A percentile compares a stretch with the other conserved stretches of the same genome.
Conservation (phyloP, 2,113 vertebrate genomes). For the Litocranius walleri region DNA sequence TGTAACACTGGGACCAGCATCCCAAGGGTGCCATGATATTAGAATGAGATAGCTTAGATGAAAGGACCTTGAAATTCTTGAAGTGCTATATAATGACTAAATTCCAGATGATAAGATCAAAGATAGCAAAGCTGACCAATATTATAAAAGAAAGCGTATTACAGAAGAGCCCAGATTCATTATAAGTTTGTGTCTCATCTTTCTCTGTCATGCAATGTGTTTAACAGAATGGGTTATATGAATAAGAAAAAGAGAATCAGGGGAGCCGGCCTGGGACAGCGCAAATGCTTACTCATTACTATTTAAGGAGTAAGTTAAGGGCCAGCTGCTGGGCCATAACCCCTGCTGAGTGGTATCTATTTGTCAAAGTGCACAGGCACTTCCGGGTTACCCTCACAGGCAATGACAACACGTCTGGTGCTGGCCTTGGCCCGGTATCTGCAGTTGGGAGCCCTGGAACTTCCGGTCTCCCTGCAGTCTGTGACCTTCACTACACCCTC, state of each 20-base stretch:
- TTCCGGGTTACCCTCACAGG: conserved; percentile 51
- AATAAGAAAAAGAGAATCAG: background rate
- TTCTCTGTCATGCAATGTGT: background rate
- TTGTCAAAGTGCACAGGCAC: conserved; percentile 69
- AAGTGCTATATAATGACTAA: background rate
- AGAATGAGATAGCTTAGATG: background rate
- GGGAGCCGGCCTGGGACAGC: background rate
- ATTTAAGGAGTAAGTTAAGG: background rate
- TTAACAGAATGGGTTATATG: background rate
- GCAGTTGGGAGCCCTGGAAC: conserved; percentile 37
- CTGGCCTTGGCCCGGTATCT: conserved; percentile 27
- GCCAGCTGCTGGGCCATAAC: background rate
- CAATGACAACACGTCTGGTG: conserved; percentile 56
- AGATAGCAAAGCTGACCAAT: background rate
- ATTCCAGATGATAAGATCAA: background rate
- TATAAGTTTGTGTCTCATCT: background rate
- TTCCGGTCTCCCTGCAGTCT: conserved; percentile 56
- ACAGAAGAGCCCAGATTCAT: background rate
- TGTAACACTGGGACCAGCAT: background rate
- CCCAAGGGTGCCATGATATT: background rate
- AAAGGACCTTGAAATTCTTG: background rate
- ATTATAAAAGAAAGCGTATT: background rate
- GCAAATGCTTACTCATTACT: background rate
- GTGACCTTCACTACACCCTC: conserved; percentile 55
- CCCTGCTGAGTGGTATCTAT: background rate